These are phyloP conservation scores for Sphaeramia orbicularis DNA, from an alignment of 2,797 vertebrate species.

Conservation along the genomic window DNA sequence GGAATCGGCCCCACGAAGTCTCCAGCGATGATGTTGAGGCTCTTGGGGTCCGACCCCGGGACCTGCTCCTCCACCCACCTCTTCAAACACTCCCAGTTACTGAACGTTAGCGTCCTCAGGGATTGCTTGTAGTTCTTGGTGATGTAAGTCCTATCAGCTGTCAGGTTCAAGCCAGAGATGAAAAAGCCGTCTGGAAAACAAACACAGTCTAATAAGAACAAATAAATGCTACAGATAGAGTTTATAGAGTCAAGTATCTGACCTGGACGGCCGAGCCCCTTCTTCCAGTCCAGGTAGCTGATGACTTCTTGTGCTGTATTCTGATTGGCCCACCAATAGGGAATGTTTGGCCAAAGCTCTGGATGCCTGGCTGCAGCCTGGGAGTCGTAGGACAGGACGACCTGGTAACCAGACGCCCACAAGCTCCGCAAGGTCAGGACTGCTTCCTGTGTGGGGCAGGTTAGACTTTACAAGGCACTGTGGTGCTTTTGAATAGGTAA, in stretches of 20 bases:
- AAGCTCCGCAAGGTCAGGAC: conserved; percentile 83
- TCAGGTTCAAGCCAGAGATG: conserved; percentile 92
- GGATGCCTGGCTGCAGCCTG: conserved; percentile 66
- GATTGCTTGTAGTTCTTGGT: conserved; percentile 81
- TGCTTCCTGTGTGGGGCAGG: conserved; percentile 75
- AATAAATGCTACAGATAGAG: not conserved
- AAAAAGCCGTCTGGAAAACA: conserved; percentile 85
- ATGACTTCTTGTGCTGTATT: conserved; percentile 80
- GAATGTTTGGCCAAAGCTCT: conserved; percentile 89
- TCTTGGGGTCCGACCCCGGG: conserved; percentile 79
- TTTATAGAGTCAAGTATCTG: not conserved
- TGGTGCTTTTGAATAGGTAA: not conserved
- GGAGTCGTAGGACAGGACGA: conserved; percentile 90
- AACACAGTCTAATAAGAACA: not conserved
- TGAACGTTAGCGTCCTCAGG: conserved; percentile 84
- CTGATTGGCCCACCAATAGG: conserved; percentile 93
- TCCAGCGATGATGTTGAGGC: conserved; percentile 92
- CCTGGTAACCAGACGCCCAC: conserved; percentile 88
- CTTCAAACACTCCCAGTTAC: conserved; percentile 82
- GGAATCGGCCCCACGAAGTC: conserved; percentile 88
- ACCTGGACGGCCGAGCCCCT: conserved; percentile 87
- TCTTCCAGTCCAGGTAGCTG: conserved; percentile 85
- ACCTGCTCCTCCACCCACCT: conserved; percentile 88
- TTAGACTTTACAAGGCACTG: not conserved
- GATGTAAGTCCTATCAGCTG: conserved; percentile 84